Percentiles rank a stretch among this genome's conserved stretches.
Evolutionary conservation across 2,113 vertebrate genomes (phyloP).

Genomic region (Oreochromis tanganicae): DNA sequence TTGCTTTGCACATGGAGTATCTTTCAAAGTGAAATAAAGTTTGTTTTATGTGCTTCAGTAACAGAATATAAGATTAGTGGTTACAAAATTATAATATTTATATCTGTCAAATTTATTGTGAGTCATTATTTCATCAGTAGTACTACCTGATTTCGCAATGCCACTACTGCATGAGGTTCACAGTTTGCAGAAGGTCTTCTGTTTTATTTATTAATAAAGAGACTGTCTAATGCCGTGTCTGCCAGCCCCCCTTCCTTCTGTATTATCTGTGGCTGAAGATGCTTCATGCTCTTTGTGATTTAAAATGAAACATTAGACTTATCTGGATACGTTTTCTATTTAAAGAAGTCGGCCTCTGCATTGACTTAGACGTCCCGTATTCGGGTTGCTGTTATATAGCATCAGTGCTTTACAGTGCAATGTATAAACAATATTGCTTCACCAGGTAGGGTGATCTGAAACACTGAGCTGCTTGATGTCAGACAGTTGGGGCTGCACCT

Average conservation of each 20-base stretch:
- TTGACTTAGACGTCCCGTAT: rapidly evolving
- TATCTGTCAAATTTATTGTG: not conserved
- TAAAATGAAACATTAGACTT: not conserved
- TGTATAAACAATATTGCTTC: not conserved
- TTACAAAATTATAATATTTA: not conserved
- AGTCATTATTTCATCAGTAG: not conserved
- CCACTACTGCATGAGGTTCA: not conserved
- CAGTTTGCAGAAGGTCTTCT: not conserved
- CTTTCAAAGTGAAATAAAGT: not conserved
- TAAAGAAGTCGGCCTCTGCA: not conserved
- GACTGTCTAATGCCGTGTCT: not conserved
- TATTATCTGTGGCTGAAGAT: not conserved
- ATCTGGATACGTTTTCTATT: rapidly evolving
- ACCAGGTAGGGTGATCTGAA: not conserved
- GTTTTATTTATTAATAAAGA: not conserved
- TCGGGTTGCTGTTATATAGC: rapidly evolving
- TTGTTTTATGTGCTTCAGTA: not conserved
- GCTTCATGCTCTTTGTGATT: not conserved
- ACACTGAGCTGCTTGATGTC: not conserved
- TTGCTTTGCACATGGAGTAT: not conserved
- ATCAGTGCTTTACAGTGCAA: not conserved
- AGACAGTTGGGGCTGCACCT: not conserved
- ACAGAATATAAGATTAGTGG: not conserved
- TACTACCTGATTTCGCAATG: not conserved
- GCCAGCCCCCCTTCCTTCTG: not conserved